phyloP scores from a whole-genome alignment of 2,797 vertebrate species.

The Sebastiscus tertius region DNA sequence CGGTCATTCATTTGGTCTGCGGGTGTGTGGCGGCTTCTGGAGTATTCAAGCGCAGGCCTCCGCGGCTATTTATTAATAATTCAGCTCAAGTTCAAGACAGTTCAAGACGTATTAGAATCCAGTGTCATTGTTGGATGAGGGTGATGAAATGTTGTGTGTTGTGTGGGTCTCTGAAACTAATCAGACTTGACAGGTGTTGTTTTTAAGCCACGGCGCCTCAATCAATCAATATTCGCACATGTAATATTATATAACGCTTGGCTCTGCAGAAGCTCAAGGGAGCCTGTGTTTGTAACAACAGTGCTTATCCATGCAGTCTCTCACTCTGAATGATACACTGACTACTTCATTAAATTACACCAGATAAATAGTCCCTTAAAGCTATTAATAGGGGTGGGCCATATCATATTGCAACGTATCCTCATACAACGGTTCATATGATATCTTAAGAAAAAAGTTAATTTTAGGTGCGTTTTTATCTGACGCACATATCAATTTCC shows the following conservation, averaged over 20 bases:
- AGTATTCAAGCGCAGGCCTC: not conserved
- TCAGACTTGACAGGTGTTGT: not conserved
- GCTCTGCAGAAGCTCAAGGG: not conserved
- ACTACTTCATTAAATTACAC: not conserved
- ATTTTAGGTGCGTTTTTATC: too few species aligned
- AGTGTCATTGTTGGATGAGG: not conserved
- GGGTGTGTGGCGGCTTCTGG: not conserved
- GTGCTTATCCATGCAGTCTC: not conserved
- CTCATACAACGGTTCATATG: too few species aligned
- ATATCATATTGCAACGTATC: too few species aligned
- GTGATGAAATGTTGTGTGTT: not conserved
- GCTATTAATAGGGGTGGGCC: not conserved
- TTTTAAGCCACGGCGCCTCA: not conserved
- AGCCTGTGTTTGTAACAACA: not conserved
- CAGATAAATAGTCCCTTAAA: not conserved
- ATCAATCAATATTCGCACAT: not conserved
- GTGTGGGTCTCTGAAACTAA: not conserved
- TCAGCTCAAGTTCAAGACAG: conserved; percentile 2
- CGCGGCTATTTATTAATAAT: not conserved
- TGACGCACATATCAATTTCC: too few species aligned
- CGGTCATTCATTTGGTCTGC: not conserved
- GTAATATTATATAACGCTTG: not conserved
- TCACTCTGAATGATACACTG: not conserved
- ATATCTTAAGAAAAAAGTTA: too few species aligned
- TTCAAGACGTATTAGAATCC: not conserved